phyloP scores from a whole-genome alignment of 2,797 vertebrate genomes.

The Gallirallus australis region DNA sequence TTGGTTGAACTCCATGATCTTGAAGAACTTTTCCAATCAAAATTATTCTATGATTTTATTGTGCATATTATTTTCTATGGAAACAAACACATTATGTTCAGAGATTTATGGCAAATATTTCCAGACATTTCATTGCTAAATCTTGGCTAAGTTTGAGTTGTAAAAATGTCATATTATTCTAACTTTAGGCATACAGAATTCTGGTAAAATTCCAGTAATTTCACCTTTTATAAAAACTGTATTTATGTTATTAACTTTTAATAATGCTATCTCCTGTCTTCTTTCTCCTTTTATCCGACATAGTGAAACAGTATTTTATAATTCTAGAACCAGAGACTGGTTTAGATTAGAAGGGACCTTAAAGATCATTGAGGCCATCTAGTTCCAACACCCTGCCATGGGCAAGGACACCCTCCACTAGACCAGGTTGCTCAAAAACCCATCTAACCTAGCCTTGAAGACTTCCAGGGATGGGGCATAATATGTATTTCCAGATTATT shows the following conservation, averaged over 20 bases:
- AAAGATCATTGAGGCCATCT: too few species aligned
- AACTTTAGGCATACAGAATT: fast-evolving
- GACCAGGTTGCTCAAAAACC: too few species aligned
- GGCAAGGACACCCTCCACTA: too few species aligned
- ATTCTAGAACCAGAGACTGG: too few species aligned
- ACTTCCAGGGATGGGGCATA: too few species aligned
- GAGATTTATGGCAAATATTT: not conserved
- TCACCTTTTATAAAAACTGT: not conserved
- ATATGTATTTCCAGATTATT: not conserved
- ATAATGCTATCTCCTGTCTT: not conserved
- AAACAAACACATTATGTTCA: not conserved
- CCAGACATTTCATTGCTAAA: not conserved
- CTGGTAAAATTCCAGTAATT: not conserved
- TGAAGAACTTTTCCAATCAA: too few species aligned
- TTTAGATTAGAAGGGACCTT: too few species aligned
- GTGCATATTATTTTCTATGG: not conserved
- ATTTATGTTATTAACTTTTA: not conserved
- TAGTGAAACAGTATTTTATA: not conserved
- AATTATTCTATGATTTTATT: not conserved
- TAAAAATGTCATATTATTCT: not conserved
- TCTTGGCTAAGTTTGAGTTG: not conserved
- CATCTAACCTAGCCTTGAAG: too few species aligned
- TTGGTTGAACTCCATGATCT: too few species aligned
- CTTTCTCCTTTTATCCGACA: not conserved
- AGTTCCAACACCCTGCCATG: too few species aligned